These are phyloP conservation scores for Drosophila kohkoa DNA, from an alignment of 1,140 invertebrate species.

Conservation along the genomic window DNA sequence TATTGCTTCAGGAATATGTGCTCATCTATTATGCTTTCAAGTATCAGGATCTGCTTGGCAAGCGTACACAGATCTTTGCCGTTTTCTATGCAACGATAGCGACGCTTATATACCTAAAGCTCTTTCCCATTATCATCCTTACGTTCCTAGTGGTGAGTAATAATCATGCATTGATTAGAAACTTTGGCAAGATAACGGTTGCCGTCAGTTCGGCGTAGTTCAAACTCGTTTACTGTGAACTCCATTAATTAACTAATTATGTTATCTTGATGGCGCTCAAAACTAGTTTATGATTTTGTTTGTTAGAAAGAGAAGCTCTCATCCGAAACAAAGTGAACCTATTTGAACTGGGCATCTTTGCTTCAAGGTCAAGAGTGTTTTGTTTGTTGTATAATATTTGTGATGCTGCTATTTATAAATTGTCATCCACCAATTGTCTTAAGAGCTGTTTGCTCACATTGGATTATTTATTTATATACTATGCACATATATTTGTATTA, in stretches of 20 bases:
- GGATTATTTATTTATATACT: too few relatives aligned
- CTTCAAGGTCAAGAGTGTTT: constrained; percentile 54
- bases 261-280: constrained; percentile 25
- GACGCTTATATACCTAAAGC: constrained; percentile 85
- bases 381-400: constrained; percentile 73
- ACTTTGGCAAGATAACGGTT: constrained; percentile 43
- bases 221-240: constrained; percentile 52
- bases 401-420: constrained; percentile 66
- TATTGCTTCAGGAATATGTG: constrained; percentile 88
- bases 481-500: constrained; percentile 15
- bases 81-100: constrained; percentile 86
- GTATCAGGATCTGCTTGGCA: constrained; percentile 87
- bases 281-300: constrained; percentile 47
- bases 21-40: constrained; percentile 88
- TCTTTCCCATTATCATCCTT: constrained; percentile 87
- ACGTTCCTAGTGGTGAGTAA: constrained; percentile 88
- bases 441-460: constrained; percentile 15
- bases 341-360: constrained; percentile 46
- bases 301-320: constrained; percentile 8
- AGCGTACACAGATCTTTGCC: constrained; percentile 84
- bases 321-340: not conserved
- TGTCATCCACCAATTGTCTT: constrained; percentile 37
- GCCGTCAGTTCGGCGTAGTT: constrained; percentile 5
- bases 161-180: constrained; percentile 52
- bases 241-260: constrained; percentile 54